Evolutionary conservation across 2,888 invertebrate genomes (phyloP).

Genomic region (Heliconius hortense): DNA sequence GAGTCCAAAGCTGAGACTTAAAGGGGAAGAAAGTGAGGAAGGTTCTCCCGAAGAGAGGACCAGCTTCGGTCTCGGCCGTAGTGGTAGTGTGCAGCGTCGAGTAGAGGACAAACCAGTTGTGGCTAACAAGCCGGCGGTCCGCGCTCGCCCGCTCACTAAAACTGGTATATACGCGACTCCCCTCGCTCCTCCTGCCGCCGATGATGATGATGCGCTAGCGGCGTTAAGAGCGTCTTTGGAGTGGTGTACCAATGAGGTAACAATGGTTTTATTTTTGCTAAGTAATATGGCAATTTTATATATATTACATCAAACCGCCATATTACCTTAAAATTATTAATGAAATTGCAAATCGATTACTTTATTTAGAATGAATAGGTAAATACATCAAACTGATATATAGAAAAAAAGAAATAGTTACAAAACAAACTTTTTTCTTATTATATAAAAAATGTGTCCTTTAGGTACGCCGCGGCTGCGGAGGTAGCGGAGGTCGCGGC

Average conservation of each 20-base stretch:
- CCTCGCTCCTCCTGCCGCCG: conserved; percentile 59
- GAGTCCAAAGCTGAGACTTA: conserved; percentile 83
- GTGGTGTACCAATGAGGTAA: conserved; percentile 78
- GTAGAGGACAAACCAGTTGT: conserved; percentile 83
- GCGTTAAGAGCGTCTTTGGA: conserved; percentile 83
- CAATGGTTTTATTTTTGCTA: background rate
- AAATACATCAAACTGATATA: too few species aligned
- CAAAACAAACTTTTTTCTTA: too few species aligned
- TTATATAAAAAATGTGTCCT: background rate
- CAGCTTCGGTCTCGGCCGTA: conserved; percentile 44
- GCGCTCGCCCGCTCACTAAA: conserved; percentile 81
- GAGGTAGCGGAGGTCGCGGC: conserved; percentile 60
- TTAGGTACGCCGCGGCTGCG: conserved; percentile 60
- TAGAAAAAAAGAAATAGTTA: too few species aligned
- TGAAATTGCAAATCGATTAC: too few species aligned
- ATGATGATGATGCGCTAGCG: conserved; percentile 70
- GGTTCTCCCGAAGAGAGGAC: conserved; percentile 60
- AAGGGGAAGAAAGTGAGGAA: conserved; percentile 56
- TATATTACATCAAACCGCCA: background rate
- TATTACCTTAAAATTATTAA: too few species aligned
- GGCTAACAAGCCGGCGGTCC: conserved; percentile 84
- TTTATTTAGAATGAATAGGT: too few species aligned
- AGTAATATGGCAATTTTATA: too few species aligned
- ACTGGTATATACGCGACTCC: conserved; percentile 92
- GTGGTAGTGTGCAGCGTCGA: conserved; percentile 51